Base-by-base conservation (phyloP, 2,113 vertebrate species). In the Galeopterus variegatus region DNA sequence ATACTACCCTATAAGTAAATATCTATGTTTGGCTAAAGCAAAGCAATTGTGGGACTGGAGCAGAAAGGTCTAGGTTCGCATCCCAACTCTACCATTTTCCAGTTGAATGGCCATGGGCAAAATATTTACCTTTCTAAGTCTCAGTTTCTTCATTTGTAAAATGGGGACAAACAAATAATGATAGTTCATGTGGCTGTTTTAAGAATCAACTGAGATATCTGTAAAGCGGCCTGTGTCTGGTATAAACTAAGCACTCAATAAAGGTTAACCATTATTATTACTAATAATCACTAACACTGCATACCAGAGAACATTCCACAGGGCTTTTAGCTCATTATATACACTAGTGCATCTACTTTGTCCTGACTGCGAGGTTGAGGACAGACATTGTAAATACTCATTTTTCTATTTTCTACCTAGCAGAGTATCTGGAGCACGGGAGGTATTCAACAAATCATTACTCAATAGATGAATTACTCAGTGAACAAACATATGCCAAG, bases 141-240 rank as follows among this genome's bases (percentile, higher is more conserved):
- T 93, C 50, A 89, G 79, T 92, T 70, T 87, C 54, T 48, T 76
- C 56, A 81, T 67, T 4, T 79, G 33, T 90, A 95, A 88, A 96
- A 69, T 21, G 15, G 64, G 21, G 52, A 41, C 36, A 87, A 33
- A 73, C 36, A 88, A n/a, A 19, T 18, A 64, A 33, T 52, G n/a
- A 91, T 21, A 72, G 8, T 3, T 56, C 36, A 56, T 8, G 17
- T 81, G 81, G 33, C 36, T 87, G 36, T 41, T 77, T 36, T 83
- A 83, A 90, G 45, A 33, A 52, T 90, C 48, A 90, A 84, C 3
- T 31, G 48, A 87, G 13, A 23, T 80, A 12, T 41, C 36, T 4
- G 12, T 41, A 82, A 73, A 94, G 48, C 54, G 18, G 6, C 11
- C 56, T 31, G 1, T 1, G 0, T 36, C 18, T n/a, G 4, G n/a